Evolutionary conservation across 2,888 invertebrate genomes (phyloP).

Genomic region (Xanthostigma xanthostigma): DNA sequence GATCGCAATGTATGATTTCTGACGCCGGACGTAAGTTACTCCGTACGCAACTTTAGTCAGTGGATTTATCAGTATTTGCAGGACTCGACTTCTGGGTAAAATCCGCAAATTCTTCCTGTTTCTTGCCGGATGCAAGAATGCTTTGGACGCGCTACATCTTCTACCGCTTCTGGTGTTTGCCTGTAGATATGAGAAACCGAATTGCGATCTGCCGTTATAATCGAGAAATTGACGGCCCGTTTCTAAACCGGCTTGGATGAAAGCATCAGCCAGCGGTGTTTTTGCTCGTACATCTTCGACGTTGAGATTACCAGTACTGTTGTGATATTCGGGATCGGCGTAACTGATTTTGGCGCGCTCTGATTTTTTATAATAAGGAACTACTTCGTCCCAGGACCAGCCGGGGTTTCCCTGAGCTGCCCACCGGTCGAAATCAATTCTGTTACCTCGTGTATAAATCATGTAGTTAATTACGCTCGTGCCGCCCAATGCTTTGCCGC

Average conservation of each 20-base stretch:
- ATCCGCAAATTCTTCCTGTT: slow-evolving; percentile 51
- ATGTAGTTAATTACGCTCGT: slow-evolving; percentile 28
- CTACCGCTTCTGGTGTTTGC: slow-evolving; percentile 40
- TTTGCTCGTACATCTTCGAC: slow-evolving; percentile 28
- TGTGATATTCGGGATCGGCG: slow-evolving; percentile 23
- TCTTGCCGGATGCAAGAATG: slow-evolving; percentile 44
- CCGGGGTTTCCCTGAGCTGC: slow-evolving; percentile 36
- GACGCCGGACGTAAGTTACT: slow-evolving; percentile 44
- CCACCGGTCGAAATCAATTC: slow-evolving; percentile 58
- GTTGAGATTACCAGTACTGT: slow-evolving; percentile 28
- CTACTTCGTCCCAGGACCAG: slow-evolving; percentile 33
- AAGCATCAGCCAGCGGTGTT: slow-evolving; percentile 34
- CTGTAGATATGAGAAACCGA: slow-evolving; percentile 53
- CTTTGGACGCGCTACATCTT: slow-evolving; percentile 49
- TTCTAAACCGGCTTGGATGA: slow-evolving; percentile 44
- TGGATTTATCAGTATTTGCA: slow-evolving; percentile 50
- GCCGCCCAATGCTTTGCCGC: slow-evolving; percentile 43
- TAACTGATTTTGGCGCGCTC: slow-evolving; percentile 25
- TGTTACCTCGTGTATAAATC: slow-evolving; percentile 44
- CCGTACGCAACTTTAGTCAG: slow-evolving; percentile 48
- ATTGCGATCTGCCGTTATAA: slow-evolving; percentile 45
- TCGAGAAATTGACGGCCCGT: slow-evolving; percentile 53
- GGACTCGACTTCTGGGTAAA: slow-evolving; percentile 44
- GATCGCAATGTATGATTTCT: slow-evolving; percentile 14
- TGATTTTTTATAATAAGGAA: slow-evolving; percentile 28